A percentile compares a stretch with the other conserved stretches of the same genome.
Evolutionary conservation across 1,140 invertebrate genomes (phyloP).

Genomic region (Nasonia longicornis): DNA sequence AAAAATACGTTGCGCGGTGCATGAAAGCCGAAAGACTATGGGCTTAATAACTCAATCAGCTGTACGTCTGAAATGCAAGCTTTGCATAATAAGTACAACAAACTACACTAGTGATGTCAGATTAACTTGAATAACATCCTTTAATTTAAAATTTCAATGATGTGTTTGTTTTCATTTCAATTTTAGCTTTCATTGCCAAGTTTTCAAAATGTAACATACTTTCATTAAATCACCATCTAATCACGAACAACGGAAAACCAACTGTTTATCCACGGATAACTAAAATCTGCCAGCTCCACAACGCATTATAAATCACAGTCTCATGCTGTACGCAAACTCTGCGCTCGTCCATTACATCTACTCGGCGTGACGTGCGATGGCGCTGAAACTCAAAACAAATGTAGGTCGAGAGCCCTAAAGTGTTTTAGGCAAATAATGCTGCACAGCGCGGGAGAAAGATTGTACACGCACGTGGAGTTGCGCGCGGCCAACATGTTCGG

Average conservation of each 20-base stretch:
- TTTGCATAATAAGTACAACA: background rate
- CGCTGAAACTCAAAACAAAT: slow-evolving; percentile 29
- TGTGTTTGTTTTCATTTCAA: too few species aligned
- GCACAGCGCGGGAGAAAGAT: background rate
- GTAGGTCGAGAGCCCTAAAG: slow-evolving; percentile 22
- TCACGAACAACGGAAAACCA: too few species aligned
- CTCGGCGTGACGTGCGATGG: background rate
- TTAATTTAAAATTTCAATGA: too few species aligned
- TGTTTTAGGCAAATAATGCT: background rate
- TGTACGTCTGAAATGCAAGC: background rate
- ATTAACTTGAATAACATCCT: too few species aligned
- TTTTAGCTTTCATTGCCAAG: too few species aligned
- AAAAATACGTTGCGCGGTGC: background rate
- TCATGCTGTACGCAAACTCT: too few species aligned
- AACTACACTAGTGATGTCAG: too few species aligned
- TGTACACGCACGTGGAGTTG: background rate
- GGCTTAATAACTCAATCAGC: background rate
- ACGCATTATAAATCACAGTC: too few species aligned
- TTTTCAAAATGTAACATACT: too few species aligned
- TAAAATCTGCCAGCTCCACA: too few species aligned
- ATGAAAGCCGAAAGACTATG: background rate
- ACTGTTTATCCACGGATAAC: too few species aligned
- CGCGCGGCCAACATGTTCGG: slow-evolving; percentile 18
- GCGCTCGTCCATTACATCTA: background rate
- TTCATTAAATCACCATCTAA: too few species aligned